Evolutionary conservation across 2,113 vertebrate species (phyloP), one percentile per base, ranked within the genome.

Genomic region (Hipposideros armiger): DNA sequence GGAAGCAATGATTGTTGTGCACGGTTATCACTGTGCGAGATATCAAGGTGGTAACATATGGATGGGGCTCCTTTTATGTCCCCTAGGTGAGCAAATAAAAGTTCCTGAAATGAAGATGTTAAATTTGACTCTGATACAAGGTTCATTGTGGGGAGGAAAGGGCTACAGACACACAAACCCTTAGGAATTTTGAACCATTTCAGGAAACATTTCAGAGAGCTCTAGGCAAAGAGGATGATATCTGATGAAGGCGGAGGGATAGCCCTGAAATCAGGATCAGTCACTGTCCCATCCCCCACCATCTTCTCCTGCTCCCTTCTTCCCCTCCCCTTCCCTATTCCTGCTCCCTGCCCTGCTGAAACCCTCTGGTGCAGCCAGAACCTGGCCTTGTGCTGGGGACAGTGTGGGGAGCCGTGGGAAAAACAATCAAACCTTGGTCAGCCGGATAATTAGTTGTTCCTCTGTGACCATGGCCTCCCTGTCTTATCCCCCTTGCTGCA

Each of bases 371-470:
- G 24, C 50, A 70, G 86, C 26, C 26, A 77, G 94, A 95, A 80
- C 87, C 95, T 89, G 74, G 86, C 56, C 78, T 92, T 89, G 60
- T 26, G 4, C 22, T 87, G 83, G 94, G 80, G 95, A 94, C 73
- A 42, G 76, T 76, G 52, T 11, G 7, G 80, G 52, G 52, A 93
- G 76, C 78, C 94, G 87, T 98, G 97, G 96, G 97, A 98, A 98
- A 98, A 98, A 92, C 96, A 98, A 98, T 96, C 97, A 97, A 97
- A 96, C 95, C 89, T 90, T 76, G 62, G 95, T 94, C 97, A 96
- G 94, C 93, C 70, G 4, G 96, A 96, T 98, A 98, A 98, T 97
- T 91, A 96, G 91, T 77, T 95, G 90, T 90, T 96, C 90, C 86
- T 78, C 80, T 95, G 91, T 64, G 47, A 83, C 66, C 91, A 17